phyloP scores from a whole-genome alignment of 2,797 vertebrate genomes.

The Eulemur albifrons region DNA sequence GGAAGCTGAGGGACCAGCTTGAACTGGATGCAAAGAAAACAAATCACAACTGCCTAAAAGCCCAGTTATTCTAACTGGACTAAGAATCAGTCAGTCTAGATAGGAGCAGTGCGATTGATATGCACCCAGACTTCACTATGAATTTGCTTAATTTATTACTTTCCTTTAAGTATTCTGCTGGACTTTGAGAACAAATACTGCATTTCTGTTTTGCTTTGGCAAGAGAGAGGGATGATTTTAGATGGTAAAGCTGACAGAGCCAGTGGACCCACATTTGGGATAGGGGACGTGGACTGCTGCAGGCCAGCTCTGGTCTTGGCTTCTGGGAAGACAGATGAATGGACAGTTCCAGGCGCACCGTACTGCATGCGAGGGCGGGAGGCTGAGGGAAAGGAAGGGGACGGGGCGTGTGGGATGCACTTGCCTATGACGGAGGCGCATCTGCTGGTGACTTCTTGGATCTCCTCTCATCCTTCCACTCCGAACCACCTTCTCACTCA shows the following conservation, averaged over 20 bases:
- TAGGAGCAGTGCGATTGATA: too few relatives aligned
- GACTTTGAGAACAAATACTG: not conserved
- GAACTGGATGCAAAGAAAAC: not conserved
- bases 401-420: rapidly evolving
- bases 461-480: not conserved
- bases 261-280: not conserved
- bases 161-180: not conserved
- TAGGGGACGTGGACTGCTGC: rapidly evolving
- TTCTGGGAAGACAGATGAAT: not conserved
- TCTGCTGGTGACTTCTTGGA: not conserved
- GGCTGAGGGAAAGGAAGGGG: rapidly evolving
- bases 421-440: too few relatives aligned
- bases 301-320: too few relatives aligned
- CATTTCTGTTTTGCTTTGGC: not conserved
- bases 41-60: not conserved
- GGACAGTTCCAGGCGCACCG: rapidly evolving
- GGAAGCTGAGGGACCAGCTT: not conserved
- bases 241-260: not conserved
- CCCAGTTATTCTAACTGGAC: not conserved
- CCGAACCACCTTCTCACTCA: not conserved
- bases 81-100: not conserved
- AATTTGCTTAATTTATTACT: not conserved
- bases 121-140: not conserved
- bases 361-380: not conserved
- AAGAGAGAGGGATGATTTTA: not conserved